phyloP scores from a whole-genome alignment of 2,797 vertebrate genomes.

The Acipenser transmontanus region DNA sequence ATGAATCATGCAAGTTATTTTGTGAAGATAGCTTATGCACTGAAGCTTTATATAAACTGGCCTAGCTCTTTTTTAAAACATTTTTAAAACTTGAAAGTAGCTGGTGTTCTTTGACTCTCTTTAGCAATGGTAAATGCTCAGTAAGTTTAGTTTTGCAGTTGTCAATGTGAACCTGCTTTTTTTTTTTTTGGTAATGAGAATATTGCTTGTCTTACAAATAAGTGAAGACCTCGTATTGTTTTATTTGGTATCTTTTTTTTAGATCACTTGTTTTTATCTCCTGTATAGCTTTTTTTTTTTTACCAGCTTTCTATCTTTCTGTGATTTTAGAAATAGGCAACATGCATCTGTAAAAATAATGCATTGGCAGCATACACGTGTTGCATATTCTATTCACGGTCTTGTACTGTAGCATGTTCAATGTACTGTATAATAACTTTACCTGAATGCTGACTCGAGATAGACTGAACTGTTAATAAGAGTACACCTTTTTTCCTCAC shows the following conservation, averaged over 20 bases:
- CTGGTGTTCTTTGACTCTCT: slow-evolving; percentile 50
- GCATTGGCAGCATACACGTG: slow-evolving; percentile 32
- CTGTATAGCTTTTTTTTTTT: slow-evolving; percentile 19
- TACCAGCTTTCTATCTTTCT: slow-evolving; percentile 35
- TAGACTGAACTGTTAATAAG: slow-evolving; percentile 60
- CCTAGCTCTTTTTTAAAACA: slow-evolving; percentile 32
- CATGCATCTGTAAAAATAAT: slow-evolving; percentile 38
- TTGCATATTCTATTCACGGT: slow-evolving; percentile 12
- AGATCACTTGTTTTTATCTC: slow-evolving; percentile 24
- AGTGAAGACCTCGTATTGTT: too few relatives aligned
- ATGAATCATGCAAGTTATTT: slow-evolving; percentile 25
- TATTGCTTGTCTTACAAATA: too few relatives aligned
- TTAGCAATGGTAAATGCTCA: slow-evolving; percentile 50
- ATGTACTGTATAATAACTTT: slow-evolving; percentile 23
- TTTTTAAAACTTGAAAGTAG: slow-evolving; percentile 50
- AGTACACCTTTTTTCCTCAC: slow-evolving; percentile 68
- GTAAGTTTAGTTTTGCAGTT: slow-evolving; percentile 34
- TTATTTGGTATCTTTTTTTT: slow-evolving; percentile 26
- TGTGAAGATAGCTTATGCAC: slow-evolving; percentile 14
- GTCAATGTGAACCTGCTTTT: slow-evolving; percentile 20
- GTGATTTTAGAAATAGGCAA: slow-evolving; percentile 42
- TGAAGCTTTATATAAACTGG: slow-evolving; percentile 30
- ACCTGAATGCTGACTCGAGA: slow-evolving; percentile 47
- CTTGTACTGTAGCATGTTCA: slow-evolving; percentile 48
- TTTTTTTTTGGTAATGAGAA: slow-evolving; percentile 26